Evolutionary conservation across 2,888 invertebrate species (phyloP), one percentile per base, ranked within the genome.

Genomic region (Blomia tropicalis): DNA sequence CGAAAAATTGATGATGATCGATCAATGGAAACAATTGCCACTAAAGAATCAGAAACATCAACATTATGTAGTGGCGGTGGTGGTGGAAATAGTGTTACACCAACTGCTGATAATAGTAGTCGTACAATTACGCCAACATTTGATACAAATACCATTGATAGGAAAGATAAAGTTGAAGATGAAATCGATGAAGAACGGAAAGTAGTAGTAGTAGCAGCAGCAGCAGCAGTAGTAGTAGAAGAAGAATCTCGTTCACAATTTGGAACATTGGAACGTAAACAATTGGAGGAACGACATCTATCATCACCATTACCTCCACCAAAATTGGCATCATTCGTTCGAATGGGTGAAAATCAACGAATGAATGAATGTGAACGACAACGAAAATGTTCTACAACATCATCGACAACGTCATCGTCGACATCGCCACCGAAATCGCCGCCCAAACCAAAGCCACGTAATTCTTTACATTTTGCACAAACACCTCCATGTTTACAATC

Each of bases 371-470:
- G n/a, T n/a, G n/a, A n/a, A n/a, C 7, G 17, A 36, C 36, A 36
- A 17, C 36, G 17, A 36, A 36, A 17, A 7, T 7, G 17, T 7
- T 17, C 7, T 7, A 7, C 7, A 17, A 7, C 7, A 11, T 19
- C 47, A 47, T 22, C 47, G 25, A 3, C 47, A 47, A 19, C 11
- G 22, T 47, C 47, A 19, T 31, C 53, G 27, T 17, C 4, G 14
- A 17, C 47, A 5, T 30, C 47, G 4, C 7, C 53, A 43, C 27
- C 47, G 22, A 47, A 47, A 5, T 47, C 56, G 2, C 25, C 29
- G 2, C 56, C 56, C 2, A 56, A 56, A 56, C 56, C 56, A 11
- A 56, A 56, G 7, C 56, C 56, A 19, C 56, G 56, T 22, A 56
- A 56, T 7, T 56, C 56, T 2, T 25, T 56, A 30, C 29, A 27